Base-by-base conservation (phyloP, 2,888 invertebrate species). In the Dryadula phaetusa region DNA sequence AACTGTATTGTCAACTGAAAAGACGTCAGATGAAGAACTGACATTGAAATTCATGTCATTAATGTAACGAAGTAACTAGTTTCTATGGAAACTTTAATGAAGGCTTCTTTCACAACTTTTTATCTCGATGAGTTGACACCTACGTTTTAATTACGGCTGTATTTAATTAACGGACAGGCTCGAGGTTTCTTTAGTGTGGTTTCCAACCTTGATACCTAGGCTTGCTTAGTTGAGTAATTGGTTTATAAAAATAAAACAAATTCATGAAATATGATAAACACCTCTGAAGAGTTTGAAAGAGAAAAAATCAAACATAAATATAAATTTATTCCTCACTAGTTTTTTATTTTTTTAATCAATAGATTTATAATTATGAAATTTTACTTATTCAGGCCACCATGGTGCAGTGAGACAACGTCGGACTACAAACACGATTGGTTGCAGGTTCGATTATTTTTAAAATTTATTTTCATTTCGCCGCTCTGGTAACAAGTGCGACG, bases 141-240 rank as follows among this genome's bases (percentile, higher is more conserved):
- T 28, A 28, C 47, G 58, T 58, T 52, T 60, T 60, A 20, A 62
- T 62, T 34, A 65, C 22, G 58, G n/a, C 40, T 52, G 56, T 58
- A 37, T 37, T 58, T 60, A 65, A 65, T 65, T 60, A 65, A 40
- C n/a, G 49, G 18, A 42, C 47, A 20, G 40, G 58, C 58, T 56
- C 16, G 25, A 64, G 46, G 56, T 22, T 44, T 60, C 47, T 65
- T 65, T 42, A 49, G 37, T 60, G 64, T 65, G 64, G 64, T 61
- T 70, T 65, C 46, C 37, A 40, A 42, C 62, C 72, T 72, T 20
- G 20, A 40, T 42, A 20, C 32, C 37, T 22, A 56, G 1, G n/a
- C 5, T 8, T 25, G 14, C 6, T 52, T 16, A 16, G 28, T 2
- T 28, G 16, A 32, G 28, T 18, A 28, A 16, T 18, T 52, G 28